A percentile compares a stretch with the other conserved stretches of the same genome.
Conservation (phyloP, 2,888 invertebrate species). For the Hofmannophila pseudospretella region DNA sequence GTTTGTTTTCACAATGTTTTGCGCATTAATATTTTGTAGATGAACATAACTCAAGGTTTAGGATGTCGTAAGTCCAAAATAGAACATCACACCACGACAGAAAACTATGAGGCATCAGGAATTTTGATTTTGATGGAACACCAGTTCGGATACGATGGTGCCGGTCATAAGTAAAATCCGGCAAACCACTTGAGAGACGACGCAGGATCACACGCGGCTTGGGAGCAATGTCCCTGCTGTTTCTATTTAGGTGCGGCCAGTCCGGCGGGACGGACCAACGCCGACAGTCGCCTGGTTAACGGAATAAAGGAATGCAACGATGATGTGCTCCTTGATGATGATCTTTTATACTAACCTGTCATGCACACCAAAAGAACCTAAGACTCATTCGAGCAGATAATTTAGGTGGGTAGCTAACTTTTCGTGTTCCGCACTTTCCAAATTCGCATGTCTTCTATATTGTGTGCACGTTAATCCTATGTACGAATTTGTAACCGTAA, state of each 20-base stretch:
- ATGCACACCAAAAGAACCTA: conserved; percentile 12
- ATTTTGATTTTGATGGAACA: background rate
- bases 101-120: background rate
- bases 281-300: conserved; percentile 64
- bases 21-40: conserved; percentile 18
- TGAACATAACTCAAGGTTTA: conserved; percentile 13
- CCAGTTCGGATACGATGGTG: background rate
- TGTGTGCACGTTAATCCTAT: background rate
- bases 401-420: background rate
- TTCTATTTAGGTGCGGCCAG: conserved; percentile 77
- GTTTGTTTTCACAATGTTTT: conserved; percentile 21
- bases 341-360: conserved; percentile 22
- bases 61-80: conserved; percentile 13
- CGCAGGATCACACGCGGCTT: conserved; percentile 58
- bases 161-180: background rate
- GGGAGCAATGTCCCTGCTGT: conserved; percentile 76
- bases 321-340: conserved; percentile 34
- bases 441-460: background rate
- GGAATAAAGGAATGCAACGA: conserved; percentile 61
- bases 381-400: conserved; percentile 4
- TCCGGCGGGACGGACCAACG: conserved; percentile 65
- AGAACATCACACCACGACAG: background rate
- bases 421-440: conserved; percentile 6
- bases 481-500: background rate
- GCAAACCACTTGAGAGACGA: conserved; percentile 20